A percentile compares a stretch with the other conserved stretches of the same genome.
These are phyloP conservation scores for Oostethus manadensis DNA, from an alignment of 2,113 vertebrate species.

Conservation along the genomic window DNA sequence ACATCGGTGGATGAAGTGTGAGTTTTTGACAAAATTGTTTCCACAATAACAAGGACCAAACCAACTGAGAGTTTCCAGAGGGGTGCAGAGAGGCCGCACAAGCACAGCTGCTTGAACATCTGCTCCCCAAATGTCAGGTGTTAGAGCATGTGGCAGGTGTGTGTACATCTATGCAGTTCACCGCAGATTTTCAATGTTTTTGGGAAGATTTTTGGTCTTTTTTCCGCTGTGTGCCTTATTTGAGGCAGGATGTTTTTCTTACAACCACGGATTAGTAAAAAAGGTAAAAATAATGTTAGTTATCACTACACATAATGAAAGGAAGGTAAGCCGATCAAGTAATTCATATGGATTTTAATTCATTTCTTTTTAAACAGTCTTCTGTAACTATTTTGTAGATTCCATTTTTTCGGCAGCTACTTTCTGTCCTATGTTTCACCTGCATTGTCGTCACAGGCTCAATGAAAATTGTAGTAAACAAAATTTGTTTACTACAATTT, in stretches of 20 bases:
- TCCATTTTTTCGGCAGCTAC: slow-evolving; percentile 67
- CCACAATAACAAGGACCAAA: slow-evolving; percentile 16
- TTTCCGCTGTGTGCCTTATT: no score
- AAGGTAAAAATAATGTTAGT: no score
- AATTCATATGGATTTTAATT: no score
- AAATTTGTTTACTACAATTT: slow-evolving; percentile 51
- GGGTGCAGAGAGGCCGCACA: slow-evolving; percentile 18
- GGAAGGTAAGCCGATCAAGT: no score
- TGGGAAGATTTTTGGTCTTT: not conserved
- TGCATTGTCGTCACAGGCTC: slow-evolving; percentile 6
- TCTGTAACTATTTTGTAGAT: not conserved
- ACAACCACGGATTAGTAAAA: no score
- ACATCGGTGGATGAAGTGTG: slow-evolving; percentile 1
- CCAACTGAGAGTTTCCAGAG: slow-evolving; percentile 50
- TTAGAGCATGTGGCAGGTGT: slow-evolving; percentile 40
- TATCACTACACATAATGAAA: not conserved
- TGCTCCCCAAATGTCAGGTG: slow-evolving; percentile 60
- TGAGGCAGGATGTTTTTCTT: no score
- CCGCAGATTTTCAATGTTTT: slow-evolving; percentile 2
- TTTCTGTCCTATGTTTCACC: slow-evolving; percentile 63
- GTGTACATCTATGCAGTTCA: slow-evolving; percentile 4
- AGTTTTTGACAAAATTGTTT: slow-evolving; percentile 12
- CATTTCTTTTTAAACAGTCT: no score
- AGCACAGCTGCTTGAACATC: slow-evolving; percentile 42
- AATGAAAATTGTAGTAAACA: not conserved